Evolutionary conservation across 2,113 vertebrate genomes (phyloP).

Genomic region (Campylorhamphus procurvoides): DNA sequence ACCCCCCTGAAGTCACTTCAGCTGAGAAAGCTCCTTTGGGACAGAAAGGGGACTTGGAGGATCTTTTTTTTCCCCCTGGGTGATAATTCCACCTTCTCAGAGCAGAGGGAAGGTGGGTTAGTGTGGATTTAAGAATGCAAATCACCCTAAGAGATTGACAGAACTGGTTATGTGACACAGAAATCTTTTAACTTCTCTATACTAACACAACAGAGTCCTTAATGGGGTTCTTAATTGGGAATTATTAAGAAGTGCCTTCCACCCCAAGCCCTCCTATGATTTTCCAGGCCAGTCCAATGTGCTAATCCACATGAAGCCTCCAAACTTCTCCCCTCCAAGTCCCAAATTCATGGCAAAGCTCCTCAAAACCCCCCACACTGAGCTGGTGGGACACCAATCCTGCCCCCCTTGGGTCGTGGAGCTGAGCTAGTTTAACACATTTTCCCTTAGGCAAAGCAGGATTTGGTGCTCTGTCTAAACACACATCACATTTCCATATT

Average conservation of each 20-base stretch:
- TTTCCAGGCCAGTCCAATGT: neutral
- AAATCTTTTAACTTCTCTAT: neutral
- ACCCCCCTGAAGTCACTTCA: neutral
- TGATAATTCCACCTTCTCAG: neutral
- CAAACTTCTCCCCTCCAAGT: no score
- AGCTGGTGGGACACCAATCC: neutral
- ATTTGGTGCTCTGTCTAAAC: neutral
- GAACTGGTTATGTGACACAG: neutral
- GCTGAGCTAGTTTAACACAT: neutral
- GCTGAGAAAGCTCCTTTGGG: neutral
- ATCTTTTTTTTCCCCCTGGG: neutral
- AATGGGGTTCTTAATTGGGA: neutral
- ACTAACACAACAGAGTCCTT: neutral
- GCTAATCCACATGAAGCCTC: neutral
- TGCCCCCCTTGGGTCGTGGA: fast-evolving
- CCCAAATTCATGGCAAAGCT: neutral
- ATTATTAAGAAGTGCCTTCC: neutral
- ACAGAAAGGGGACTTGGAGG: neutral
- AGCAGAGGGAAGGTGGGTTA: neutral
- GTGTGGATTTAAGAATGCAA: neutral
- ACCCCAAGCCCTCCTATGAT: neutral
- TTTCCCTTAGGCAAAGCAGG: neutral
- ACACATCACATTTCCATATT: neutral
- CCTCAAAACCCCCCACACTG: neutral
- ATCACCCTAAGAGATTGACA: neutral